phyloP scores from a whole-genome alignment of 2,113 vertebrate species.

The Muntiacus muntjak region DNA sequence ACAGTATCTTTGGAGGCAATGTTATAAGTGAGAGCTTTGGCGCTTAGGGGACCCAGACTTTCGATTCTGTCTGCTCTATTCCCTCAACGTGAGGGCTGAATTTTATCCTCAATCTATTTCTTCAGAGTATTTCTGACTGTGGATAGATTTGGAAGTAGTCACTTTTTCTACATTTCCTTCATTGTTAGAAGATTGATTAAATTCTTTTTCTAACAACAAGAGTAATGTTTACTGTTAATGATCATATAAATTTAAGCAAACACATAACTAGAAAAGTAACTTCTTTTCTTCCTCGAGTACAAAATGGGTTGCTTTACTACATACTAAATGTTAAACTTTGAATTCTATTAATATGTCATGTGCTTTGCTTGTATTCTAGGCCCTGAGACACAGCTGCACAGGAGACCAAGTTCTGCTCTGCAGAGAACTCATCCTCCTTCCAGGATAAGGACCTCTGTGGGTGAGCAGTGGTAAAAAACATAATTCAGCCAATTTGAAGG shows the following conservation, averaged over 20 bases:
- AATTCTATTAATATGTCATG: background rate
- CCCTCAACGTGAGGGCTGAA: fast-evolving
- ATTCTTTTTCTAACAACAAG: background rate
- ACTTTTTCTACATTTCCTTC: background rate
- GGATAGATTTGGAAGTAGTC: background rate
- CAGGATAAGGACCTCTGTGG: background rate
- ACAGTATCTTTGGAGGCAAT: background rate
- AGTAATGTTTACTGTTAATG: background rate
- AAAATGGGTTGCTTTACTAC: background rate
- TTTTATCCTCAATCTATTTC: background rate
- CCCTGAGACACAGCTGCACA: background rate
- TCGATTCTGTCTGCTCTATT: background rate
- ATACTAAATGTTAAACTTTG: background rate
- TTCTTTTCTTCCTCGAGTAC: background rate
- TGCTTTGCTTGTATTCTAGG: background rate
- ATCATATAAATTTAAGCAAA: background rate
- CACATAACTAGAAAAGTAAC: background rate
- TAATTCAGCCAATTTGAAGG: background rate
- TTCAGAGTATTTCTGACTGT: background rate
- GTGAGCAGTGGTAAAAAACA: background rate
- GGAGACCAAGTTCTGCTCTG: background rate
- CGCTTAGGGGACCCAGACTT: background rate
- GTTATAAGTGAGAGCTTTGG: background rate
- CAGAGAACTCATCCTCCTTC: background rate
- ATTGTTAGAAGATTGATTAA: background rate